Percentiles rank a stretch among this genome's conserved stretches.
Evolutionary conservation across 2,797 vertebrate species (phyloP).

Genomic region (Streptopelia turtur): DNA sequence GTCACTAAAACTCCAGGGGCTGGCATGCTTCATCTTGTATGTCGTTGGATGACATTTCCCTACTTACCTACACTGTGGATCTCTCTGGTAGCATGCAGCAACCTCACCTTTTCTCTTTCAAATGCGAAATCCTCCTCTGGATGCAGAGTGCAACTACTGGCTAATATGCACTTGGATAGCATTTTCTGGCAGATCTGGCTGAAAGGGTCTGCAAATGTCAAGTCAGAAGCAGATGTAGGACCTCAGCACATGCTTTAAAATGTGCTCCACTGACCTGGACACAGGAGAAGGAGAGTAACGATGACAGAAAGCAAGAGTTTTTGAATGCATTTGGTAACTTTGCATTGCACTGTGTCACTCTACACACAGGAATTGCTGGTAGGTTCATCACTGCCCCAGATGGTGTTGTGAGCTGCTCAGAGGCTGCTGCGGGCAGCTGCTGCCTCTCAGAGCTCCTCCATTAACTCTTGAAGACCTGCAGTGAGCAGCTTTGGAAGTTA

Average conservation of each 20-base stretch:
- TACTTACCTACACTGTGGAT: neutral
- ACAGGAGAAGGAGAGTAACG: neutral
- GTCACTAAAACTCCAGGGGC: neutral
- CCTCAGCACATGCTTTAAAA: neutral
- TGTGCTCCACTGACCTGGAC: neutral
- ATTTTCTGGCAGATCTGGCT: neutral
- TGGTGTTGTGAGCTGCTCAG: neutral
- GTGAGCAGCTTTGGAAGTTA: neutral
- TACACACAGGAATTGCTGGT: neutral
- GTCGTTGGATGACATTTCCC: neutral
- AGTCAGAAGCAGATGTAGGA: accelerated
- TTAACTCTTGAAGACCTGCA: neutral
- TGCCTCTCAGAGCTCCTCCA: neutral
- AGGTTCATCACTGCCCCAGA: neutral
- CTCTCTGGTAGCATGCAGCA: neutral
- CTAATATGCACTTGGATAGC: neutral
- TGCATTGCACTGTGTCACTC: neutral
- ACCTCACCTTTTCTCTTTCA: neutral
- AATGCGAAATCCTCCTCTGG: neutral
- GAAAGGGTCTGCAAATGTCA: neutral
- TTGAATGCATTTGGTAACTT: neutral
- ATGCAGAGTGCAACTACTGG: neutral
- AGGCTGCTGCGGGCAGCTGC: accelerated
- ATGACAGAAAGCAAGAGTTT: neutral
- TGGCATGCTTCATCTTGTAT: neutral